A percentile compares a stretch with the other conserved stretches of the same genome.
Conservation (phyloP, 2,888 invertebrate species). For the Hypena proboscidalis region DNA sequence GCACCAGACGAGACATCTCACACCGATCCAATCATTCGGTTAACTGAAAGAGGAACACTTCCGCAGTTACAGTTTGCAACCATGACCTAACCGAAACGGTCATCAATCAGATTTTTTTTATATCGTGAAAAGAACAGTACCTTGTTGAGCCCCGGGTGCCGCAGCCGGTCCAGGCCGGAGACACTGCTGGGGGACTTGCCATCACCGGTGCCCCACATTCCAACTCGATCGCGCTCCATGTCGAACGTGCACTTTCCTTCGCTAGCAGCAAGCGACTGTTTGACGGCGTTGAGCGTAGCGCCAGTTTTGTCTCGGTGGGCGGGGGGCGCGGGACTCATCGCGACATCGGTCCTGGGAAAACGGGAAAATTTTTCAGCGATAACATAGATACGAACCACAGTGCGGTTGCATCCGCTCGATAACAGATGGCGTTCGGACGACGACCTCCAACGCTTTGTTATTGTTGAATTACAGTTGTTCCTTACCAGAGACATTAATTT, state of each 20-base stretch:
- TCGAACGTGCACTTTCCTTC: slow-evolving; percentile 64
- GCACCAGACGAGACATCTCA: slow-evolving; percentile 16
- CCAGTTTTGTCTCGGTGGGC: slow-evolving; percentile 71
- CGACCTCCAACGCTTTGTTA: slow-evolving; percentile 33
- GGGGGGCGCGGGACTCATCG: slow-evolving; percentile 79
- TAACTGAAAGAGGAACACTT: slow-evolving; percentile 49
- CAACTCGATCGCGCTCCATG: slow-evolving; percentile 87
- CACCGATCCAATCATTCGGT: slow-evolving; percentile 18
- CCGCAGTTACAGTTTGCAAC: slow-evolving; percentile 56
- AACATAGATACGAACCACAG: slow-evolving; percentile 59
- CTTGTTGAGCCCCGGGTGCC: slow-evolving; percentile 89
- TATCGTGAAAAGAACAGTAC: slow-evolving; percentile 69
- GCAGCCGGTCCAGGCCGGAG: slow-evolving; percentile 88
- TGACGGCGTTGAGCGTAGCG: slow-evolving; percentile 52
- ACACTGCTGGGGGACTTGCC: slow-evolving; percentile 82
- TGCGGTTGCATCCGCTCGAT: slow-evolving; percentile 64
- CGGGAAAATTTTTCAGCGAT: slow-evolving; percentile 77
- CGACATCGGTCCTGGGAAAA: slow-evolving; percentile 82
- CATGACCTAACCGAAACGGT: slow-evolving; percentile 65
- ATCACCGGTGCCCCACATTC: slow-evolving; percentile 86
- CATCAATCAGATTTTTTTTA: slow-evolving; percentile 28
- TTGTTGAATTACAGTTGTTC: neutral
- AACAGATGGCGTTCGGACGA: slow-evolving; percentile 72
- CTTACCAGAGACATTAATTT: too few species aligned
- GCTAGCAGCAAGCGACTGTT: slow-evolving; percentile 66